Evolutionary conservation across 1,140 invertebrate genomes (phyloP), one percentile per base, ranked within the genome.

Genomic region (Battus philenor): DNA sequence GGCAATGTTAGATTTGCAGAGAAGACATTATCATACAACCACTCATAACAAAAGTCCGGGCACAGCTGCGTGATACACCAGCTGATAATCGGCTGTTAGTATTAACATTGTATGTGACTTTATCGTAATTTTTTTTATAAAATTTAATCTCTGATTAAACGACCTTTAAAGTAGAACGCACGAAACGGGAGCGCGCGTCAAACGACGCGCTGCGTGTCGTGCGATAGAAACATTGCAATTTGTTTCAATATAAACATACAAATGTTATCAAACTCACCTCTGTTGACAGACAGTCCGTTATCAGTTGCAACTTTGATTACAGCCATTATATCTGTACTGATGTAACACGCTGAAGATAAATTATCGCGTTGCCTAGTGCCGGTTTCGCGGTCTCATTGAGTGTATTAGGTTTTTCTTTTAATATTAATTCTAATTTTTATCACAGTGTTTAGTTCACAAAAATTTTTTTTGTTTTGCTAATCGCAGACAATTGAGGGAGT

Each of bases 261-360:
- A 55, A 52, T 49, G 33, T 56, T 56, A 55, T 55, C 48, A 50
- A 33, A 43, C 50, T 51, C 50, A 51, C 47, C 49, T 55, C 44
- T 41, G 45, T 53, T 45, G 39, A 50, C 54, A 39, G 47, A 55
- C 43, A 44, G 36, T n/a, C 26, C 4, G 48, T 57, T 59, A 62
- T 62, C 50, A 56, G 33, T 41, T 50, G 49, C 53, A 55, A 56
- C 54, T 56, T 54, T 59, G 60, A 62, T 60, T 53, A 54, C 38
- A 39, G 17, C 36, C 44, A 29, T 44, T 50, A 10, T 29, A 34
- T 22, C 38, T 49, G 26, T 22, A 41, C 29, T 52, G 44, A 46
- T 41, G 34, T 33, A 46, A 38, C 11, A 12, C 31, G 13, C 38
- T 43, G 11, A 12, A 22, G 44, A 44, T 53, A 44, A n/a, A 45